Evolutionary conservation across 2,113 vertebrate genomes (phyloP).

Genomic region (Chaetorhynchus papuensis): DNA sequence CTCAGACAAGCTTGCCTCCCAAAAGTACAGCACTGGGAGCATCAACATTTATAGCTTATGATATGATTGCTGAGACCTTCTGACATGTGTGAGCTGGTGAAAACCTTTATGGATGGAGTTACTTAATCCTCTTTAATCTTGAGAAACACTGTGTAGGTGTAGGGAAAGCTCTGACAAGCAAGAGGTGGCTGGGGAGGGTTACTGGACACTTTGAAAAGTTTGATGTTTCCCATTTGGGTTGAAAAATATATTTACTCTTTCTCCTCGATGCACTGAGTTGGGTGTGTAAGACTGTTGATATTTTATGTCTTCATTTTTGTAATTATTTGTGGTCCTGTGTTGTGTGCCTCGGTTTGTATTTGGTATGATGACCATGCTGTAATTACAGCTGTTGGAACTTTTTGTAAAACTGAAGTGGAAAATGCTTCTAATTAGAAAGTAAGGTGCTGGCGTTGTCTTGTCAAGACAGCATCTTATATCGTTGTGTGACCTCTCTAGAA

Average conservation of each 20-base stretch:
- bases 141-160: neutral
- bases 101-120: neutral
- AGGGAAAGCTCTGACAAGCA: neutral
- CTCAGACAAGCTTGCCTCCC: neutral
- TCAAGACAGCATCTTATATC: neutral
- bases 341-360: neutral
- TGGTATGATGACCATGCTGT: neutral
- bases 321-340: neutral
- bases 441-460: neutral
- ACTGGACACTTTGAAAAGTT: neutral
- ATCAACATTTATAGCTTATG: neutral
- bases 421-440: constrained; percentile 6
- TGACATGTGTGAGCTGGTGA: neutral
- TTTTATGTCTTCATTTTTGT: neutral
- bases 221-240: neutral
- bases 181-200: neutral
- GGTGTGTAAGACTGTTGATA: neutral
- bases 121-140: neutral
- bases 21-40: neutral
- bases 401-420: neutral
- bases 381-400: neutral
- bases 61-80: neutral
- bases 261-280: neutral
- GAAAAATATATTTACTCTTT: neutral
- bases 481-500: neutral